Percentiles rank a stretch among this genome's conserved stretches.
Conservation (phyloP, 2,113 vertebrate genomes). For the Pitta sordida region DNA sequence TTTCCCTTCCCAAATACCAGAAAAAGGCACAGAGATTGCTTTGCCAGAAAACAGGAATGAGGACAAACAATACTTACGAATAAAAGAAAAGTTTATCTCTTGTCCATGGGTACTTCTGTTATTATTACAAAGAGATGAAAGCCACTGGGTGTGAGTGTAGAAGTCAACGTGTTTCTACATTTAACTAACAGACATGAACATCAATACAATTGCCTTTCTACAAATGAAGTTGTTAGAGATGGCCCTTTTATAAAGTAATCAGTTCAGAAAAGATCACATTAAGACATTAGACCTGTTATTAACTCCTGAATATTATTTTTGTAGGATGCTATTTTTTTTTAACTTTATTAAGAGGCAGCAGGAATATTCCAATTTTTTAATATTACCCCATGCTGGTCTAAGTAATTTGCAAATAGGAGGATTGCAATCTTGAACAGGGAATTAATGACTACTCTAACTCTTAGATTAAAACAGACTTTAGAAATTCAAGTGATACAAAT, state of each 20-base stretch:
- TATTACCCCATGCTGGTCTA: neutral
- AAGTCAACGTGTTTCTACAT: neutral
- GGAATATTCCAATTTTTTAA: neutral
- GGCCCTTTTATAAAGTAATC: neutral
- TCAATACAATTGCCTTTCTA: neutral
- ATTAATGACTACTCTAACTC: neutral
- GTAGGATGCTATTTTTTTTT: neutral
- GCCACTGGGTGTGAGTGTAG: neutral
- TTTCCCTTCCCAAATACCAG: neutral
- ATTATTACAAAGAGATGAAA: neutral
- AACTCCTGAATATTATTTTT: neutral
- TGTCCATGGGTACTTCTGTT: neutral
- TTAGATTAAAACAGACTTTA: neutral
- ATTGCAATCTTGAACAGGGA: neutral
- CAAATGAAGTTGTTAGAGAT: neutral
- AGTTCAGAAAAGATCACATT: neutral
- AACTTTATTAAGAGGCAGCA: neutral
- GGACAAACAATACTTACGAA: fast-evolving
- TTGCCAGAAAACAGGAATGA: neutral
- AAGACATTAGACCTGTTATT: neutral
- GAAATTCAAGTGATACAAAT: neutral
- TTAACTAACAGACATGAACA: neutral
- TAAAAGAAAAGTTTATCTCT: neutral
- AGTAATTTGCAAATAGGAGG: neutral
- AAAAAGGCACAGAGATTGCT: neutral